Evolutionary conservation across 23 tunicate genomes (phyloP).

Genomic region (Clavelina lepadiformis): DNA sequence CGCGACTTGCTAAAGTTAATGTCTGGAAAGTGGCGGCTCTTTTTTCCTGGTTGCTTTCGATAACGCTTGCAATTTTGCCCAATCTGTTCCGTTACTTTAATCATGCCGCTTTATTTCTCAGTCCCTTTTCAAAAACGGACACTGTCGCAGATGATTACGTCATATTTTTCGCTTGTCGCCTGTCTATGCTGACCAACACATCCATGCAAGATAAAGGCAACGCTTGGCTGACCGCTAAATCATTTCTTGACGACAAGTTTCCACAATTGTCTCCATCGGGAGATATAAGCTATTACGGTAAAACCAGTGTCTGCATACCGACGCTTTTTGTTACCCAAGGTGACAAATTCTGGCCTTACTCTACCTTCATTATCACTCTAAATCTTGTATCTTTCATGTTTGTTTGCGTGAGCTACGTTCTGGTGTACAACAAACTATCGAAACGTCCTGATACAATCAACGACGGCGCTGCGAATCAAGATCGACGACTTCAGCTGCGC

Average conservation of each 20-base stretch:
- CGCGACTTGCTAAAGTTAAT: no score
- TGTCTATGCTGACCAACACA: not conserved
- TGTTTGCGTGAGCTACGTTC: constrained; percentile 6
- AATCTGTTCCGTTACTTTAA: not conserved
- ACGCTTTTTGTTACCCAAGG: constrained; percentile 4
- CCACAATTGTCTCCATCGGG: not conserved
- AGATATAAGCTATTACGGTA: constrained; percentile 6
- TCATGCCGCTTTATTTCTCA: not conserved
- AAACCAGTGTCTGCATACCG: constrained; percentile 19
- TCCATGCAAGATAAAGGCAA: not conserved
- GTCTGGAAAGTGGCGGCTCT: no score
- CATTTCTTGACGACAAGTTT: not conserved
- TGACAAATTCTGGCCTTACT: not conserved
- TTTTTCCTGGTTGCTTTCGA: constrained; percentile 4
- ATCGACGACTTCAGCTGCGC: constrained; percentile 16
- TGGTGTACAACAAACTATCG: not conserved
- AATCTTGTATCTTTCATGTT: constrained; percentile 18
- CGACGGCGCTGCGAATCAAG: constrained; percentile 5
- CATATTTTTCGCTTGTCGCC: not conserved
- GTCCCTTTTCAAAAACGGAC: not conserved
- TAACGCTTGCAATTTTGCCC: constrained; percentile 7
- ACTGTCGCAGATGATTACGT: not conserved
- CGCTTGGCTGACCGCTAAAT: not conserved
- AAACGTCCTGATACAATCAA: constrained; percentile 1
- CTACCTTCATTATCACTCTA: constrained; percentile 1